A percentile compares a stretch with the other conserved stretches of the same genome.
These are phyloP conservation scores for Haliclona indistincta DNA, from an alignment of 37 sponge, comb jelly and placozoan species.

Conservation along the genomic window DNA sequence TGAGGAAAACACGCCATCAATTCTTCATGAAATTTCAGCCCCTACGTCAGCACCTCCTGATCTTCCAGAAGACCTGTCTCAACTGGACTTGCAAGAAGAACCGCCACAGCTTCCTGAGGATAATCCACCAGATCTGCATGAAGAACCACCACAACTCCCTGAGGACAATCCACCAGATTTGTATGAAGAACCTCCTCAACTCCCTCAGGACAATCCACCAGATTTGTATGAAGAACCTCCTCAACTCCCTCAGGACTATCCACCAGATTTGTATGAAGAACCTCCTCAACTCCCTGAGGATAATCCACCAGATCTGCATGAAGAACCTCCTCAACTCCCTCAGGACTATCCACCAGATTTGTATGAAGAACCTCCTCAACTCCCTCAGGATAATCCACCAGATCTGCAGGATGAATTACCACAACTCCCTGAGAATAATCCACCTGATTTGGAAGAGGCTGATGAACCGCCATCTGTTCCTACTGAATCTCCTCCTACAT, in stretches of 20 bases:
- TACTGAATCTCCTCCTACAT: slow-evolving; percentile 5
- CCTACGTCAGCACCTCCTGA: slow-evolving; percentile 12
- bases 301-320: neutral
- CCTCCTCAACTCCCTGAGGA: slow-evolving; percentile 1
- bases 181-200: neutral
- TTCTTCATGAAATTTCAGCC: neutral
- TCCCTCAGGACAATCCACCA: neutral
- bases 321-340: neutral
- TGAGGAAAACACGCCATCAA: neutral
- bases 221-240: no score
- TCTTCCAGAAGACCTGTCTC: slow-evolving; percentile 1
- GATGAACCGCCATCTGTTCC: neutral
- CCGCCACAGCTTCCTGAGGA: neutral
- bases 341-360: neutral
- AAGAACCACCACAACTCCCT: neutral
- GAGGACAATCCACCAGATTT: slow-evolving; percentile 10
- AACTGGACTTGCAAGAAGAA: neutral
- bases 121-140: neutral
- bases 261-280: neutral
- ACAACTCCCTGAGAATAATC: neutral
- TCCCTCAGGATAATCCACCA: neutral
- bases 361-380: neutral
- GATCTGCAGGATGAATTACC: neutral
- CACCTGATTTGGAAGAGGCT: neutral
- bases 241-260: neutral